These are phyloP conservation scores for Sipunculus nudus DNA, from an alignment of 2,888 invertebrate species.

Conservation along the genomic window DNA sequence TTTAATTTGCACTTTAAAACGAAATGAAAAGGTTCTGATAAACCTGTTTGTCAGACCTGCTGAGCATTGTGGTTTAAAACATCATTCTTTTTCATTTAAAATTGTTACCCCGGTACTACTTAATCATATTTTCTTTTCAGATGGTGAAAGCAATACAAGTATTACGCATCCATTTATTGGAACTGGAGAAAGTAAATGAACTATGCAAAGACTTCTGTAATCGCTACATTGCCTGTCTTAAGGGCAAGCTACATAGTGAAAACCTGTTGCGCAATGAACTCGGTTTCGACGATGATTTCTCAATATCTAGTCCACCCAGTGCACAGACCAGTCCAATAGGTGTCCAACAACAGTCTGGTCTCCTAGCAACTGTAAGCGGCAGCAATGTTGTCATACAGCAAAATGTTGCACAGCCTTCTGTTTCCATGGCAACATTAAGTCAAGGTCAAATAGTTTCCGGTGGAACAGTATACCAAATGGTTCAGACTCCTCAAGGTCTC, in stretches of 20 bases:
- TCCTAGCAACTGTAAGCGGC: constrained; percentile 24
- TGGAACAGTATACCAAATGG: constrained; percentile 68
- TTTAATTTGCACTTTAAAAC: no score
- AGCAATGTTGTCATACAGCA: constrained; percentile 55
- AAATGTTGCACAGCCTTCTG: constrained; percentile 43
- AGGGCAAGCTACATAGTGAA: constrained; percentile 71
- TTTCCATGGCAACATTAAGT: constrained; percentile 59
- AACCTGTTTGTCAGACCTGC: no score
- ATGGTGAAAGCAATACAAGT: constrained; percentile 91
- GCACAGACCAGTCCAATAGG: constrained; percentile 46
- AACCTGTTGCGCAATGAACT: constrained; percentile 59
- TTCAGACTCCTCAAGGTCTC: constrained; percentile 68
- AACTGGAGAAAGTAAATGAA: constrained; percentile 93
- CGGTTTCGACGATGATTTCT: constrained; percentile 4
- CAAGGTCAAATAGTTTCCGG: constrained; percentile 65
- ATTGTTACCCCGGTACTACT: no score
- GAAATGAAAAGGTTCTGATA: no score
- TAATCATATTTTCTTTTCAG: constrained; percentile 71
- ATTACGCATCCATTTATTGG: constrained; percentile 87
- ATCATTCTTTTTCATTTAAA: no score
- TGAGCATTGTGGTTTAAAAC: no score
- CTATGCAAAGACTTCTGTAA: constrained; percentile 94
- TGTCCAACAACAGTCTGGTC: neutral
- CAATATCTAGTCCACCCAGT: neutral
- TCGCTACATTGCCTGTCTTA: constrained; percentile 87